Conservation (phyloP, 2,888 invertebrate species). For the Orchestes rusci region DNA sequence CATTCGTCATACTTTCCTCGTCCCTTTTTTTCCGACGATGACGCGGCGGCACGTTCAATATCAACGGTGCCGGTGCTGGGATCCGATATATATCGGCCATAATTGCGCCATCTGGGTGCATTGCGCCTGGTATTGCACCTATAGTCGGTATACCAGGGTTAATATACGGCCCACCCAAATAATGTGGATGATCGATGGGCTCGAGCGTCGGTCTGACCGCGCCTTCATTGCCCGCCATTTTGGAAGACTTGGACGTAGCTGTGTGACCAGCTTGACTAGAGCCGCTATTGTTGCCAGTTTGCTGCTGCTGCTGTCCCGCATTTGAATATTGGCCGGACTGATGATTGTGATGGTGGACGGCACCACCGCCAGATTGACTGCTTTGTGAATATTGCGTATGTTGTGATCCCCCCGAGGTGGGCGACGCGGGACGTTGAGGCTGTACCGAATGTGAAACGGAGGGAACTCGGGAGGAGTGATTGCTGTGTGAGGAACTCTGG, state of each 20-base stretch:
- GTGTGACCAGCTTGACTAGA: slow-evolving; percentile 12
- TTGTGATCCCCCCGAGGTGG: slow-evolving; percentile 6
- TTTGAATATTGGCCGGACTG: no score
- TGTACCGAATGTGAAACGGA: slow-evolving; percentile 5
- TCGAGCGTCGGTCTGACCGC: slow-evolving; percentile 19
- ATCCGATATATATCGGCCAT: slow-evolving; percentile 31
- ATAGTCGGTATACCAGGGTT: slow-evolving; percentile 27
- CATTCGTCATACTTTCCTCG: slow-evolving; percentile 24
- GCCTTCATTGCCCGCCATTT: slow-evolving; percentile 25
- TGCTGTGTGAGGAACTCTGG: slow-evolving; percentile 29
- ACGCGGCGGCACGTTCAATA: slow-evolving; percentile 40
- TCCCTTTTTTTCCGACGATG: slow-evolving; percentile 41
- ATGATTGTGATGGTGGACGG: no score
- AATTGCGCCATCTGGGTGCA: slow-evolving; percentile 28
- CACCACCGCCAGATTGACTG: no score
- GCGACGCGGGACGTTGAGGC: slow-evolving; percentile 8
- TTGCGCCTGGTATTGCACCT: slow-evolving; percentile 28
- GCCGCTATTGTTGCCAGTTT: slow-evolving; percentile 20
- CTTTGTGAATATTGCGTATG: neutral
- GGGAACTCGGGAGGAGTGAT: slow-evolving; percentile 11
- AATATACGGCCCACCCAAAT: slow-evolving; percentile 30
- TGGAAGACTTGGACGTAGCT: slow-evolving; percentile 25
- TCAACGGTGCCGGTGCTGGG: slow-evolving; percentile 31
- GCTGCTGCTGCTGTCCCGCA: slow-evolving; percentile 2
- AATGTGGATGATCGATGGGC: slow-evolving; percentile 25